These are phyloP conservation scores for Aphrophora alni DNA, from an alignment of 2,888 invertebrate genomes.

Conservation along the genomic window DNA sequence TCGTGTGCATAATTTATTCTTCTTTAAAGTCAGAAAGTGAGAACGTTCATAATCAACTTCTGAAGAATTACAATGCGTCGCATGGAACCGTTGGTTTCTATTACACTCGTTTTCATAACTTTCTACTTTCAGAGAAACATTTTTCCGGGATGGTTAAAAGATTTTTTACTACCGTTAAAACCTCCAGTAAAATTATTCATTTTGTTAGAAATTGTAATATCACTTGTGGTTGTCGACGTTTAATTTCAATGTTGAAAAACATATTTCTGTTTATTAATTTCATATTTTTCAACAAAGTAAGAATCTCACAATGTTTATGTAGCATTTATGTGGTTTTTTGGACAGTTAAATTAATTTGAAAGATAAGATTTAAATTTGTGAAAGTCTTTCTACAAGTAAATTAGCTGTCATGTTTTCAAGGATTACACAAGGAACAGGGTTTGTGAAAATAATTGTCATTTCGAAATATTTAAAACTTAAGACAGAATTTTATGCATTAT, in stretches of 20 bases:
- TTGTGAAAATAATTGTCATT: too few species aligned
- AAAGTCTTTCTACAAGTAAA: too few species aligned
- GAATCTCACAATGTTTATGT: too few species aligned
- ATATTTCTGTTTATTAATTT: not conserved
- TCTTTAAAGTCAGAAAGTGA: not conserved
- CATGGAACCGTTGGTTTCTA: not conserved
- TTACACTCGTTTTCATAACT: not conserved
- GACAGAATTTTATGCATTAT: too few species aligned
- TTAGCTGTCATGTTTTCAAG: too few species aligned
- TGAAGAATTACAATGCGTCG: constrained; percentile 9
- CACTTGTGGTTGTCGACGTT: not conserved
- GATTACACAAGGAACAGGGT: too few species aligned
- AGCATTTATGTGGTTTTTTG: too few species aligned
- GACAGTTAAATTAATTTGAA: too few species aligned
- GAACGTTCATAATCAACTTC: not conserved
- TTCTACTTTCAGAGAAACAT: not conserved
- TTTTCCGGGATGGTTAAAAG: not conserved
- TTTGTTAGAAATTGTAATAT: not conserved
- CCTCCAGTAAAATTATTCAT: not conserved
- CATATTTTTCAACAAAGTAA: too few species aligned
- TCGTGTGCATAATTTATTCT: not conserved
- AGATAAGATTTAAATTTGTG: too few species aligned
- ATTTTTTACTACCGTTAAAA: not conserved
- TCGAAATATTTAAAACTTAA: too few species aligned
- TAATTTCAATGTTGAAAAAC: not conserved